Percentiles rank a stretch among this genome's conserved stretches.
Conservation (phyloP, 2,113 vertebrate species). For the Catharus fuscescens region DNA sequence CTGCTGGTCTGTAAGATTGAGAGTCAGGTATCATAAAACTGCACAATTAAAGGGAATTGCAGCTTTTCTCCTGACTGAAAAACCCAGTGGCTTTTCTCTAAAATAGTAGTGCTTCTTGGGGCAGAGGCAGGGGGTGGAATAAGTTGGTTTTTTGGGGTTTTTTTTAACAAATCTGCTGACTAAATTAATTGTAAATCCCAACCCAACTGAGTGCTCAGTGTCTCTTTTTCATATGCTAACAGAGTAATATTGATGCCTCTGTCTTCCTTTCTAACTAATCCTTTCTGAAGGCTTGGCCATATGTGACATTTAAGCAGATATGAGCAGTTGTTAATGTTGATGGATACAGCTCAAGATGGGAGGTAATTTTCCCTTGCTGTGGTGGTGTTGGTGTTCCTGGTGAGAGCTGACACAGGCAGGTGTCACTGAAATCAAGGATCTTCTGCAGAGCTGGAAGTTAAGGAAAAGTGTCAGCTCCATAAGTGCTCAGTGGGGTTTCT, state of each 20-base stretch:
- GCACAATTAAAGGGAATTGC: background rate
- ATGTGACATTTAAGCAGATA: background rate
- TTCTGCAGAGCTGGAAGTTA: background rate
- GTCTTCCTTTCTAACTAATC: background rate
- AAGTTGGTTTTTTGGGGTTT: background rate
- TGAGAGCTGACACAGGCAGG: slow-evolving; percentile 3
- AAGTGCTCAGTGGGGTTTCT: background rate
- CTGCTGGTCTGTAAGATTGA: background rate
- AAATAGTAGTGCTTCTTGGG: slow-evolving; percentile 6
- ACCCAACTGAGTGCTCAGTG: background rate
- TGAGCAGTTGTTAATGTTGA: background rate
- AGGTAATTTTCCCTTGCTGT: background rate
- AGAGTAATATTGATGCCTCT: background rate
- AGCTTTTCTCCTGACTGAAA: slow-evolving; percentile 13
- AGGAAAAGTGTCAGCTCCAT: background rate
- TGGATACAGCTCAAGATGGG: background rate
- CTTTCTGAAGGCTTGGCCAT: slow-evolving; percentile 5
- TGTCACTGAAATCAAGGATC: background rate
- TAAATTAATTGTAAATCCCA: slow-evolving; percentile 47
- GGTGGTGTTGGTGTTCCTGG: background rate
- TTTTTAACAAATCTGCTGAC: background rate
- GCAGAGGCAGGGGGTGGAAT: slow-evolving; percentile 13
- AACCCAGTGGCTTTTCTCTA: background rate
- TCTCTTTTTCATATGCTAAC: background rate
- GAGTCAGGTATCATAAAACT: background rate